Evolutionary conservation across 2,113 vertebrate species (phyloP).

Genomic region (Gambusia affinis): DNA sequence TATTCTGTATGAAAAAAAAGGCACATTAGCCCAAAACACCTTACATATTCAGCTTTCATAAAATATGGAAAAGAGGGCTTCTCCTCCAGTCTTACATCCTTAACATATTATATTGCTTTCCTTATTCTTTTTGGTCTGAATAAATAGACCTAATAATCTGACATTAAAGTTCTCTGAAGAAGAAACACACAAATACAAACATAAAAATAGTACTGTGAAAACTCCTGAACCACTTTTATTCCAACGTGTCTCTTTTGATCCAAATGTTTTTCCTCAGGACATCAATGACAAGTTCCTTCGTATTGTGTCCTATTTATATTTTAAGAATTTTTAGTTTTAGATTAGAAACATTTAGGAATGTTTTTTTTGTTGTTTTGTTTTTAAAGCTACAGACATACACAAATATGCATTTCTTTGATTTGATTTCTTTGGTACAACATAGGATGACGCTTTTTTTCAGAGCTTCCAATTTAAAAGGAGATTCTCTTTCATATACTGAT

Average conservation of each 20-base stretch:
- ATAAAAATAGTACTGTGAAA: background rate
- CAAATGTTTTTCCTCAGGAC: background rate
- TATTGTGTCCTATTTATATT: background rate
- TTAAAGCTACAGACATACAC: no score
- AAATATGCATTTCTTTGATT: background rate
- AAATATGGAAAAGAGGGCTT: constrained; percentile 5
- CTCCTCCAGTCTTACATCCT: constrained; percentile 40
- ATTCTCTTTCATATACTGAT: background rate
- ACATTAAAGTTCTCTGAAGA: background rate
- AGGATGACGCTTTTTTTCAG: background rate
- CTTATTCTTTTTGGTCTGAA: constrained; percentile 26
- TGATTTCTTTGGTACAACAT: background rate
- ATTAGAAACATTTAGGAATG: no score
- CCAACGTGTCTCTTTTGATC: no score
- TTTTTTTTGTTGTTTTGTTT: no score
- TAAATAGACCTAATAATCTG: constrained; percentile 4
- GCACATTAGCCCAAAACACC: background rate
- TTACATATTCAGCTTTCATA: constrained; percentile 14
- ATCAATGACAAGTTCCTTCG: background rate
- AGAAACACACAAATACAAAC: background rate
- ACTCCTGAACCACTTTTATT: background rate
- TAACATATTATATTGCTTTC: constrained; percentile 12
- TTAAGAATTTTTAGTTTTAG: background rate
- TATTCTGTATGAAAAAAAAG: constrained; percentile 13
- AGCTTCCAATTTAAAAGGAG: background rate